phyloP scores from a whole-genome alignment of 2,888 invertebrate species.

The Barypeithes pellucidus region DNA sequence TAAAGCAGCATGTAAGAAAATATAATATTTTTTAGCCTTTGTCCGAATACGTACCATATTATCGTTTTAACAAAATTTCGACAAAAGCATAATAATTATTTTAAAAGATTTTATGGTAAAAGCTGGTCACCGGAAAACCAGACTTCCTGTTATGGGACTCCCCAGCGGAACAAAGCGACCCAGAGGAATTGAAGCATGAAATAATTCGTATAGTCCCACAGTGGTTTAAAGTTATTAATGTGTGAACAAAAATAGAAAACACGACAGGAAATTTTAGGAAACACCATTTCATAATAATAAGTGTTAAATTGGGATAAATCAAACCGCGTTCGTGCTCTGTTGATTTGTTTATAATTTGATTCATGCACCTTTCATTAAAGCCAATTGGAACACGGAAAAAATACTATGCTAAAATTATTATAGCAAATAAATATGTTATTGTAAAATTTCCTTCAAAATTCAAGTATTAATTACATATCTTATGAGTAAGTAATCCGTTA shows the following conservation, averaged over 20 bases:
- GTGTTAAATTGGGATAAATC: neutral
- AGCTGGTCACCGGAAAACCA: slow-evolving; percentile 53
- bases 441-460: too few relatives aligned
- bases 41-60: neutral
- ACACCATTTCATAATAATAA: neutral
- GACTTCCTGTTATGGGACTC: slow-evolving; percentile 51
- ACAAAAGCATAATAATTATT: slow-evolving; percentile 32
- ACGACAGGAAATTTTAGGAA: neutral
- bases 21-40: neutral
- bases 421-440: too few relatives aligned
- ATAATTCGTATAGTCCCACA: slow-evolving; percentile 46
- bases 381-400: too few relatives aligned
- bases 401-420: too few relatives aligned
- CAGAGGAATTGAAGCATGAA: slow-evolving; percentile 54
- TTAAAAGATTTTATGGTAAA: slow-evolving; percentile 44
- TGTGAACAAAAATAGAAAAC: slow-evolving; percentile 35
- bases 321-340: too few relatives aligned
- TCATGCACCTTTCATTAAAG: too few relatives aligned
- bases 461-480: too few relatives aligned
- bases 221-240: slow-evolving; percentile 39
- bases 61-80: slow-evolving; percentile 21
- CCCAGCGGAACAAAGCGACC: slow-evolving; percentile 52
- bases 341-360: too few relatives aligned
- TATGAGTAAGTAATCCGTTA: too few relatives aligned
- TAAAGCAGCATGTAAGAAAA: neutral